Evolutionary conservation across 1,140 invertebrate genomes (phyloP), one percentile per base, ranked within the genome.

Genomic region (Semibalanus balanoides): DNA sequence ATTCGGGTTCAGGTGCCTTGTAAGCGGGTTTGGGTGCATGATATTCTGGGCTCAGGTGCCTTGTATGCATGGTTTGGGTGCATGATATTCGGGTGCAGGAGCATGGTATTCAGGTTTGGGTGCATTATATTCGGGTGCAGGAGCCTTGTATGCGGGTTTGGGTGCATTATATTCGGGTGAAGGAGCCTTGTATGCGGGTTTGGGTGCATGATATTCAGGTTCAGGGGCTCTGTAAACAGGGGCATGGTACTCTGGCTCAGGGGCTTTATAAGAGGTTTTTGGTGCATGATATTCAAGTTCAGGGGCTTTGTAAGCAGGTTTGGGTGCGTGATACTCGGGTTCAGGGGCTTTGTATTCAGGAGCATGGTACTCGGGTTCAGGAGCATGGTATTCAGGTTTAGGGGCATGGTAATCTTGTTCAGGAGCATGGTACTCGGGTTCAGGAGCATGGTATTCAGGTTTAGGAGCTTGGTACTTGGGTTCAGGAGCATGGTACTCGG

Each of bases 331-430:
- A 51, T 77, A 77, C 11, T 40, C 76, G 14, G 76, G 72, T 29
- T 74, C 76, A 30, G 76, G 76, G 30, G 76, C 76, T 29, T 77
- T 64, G 28, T 77, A 77, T 0, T 30, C 74, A 28, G 77, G 77
- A 29, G 77, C 77, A n/a, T 77, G 75, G 28, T 77, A 77, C 0
- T 28, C 64, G 14, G 74, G 19, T n/a, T 75, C 31, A 22, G 77
- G 77, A 0, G 51, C 77, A 43, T 77, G 73, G 31, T 77, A 77
- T 3, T 35, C 30, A 14, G 77, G 14, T 14, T 77, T 64, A 0
- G 77, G 77, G 31, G 77, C 77, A 43, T 77, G 75, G 64, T 77
- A 77, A 5, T 29, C 74, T 9, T 73, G n/a, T 31, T 69, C 31
- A 0, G 76, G 76, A 0, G 64, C 73, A n/a, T 30, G 71, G 73